Percentiles rank a stretch among this genome's conserved stretches.
These are phyloP conservation scores for Cyanoderma ruficeps DNA, from an alignment of 2,113 vertebrate genomes.

Conservation along the genomic window DNA sequence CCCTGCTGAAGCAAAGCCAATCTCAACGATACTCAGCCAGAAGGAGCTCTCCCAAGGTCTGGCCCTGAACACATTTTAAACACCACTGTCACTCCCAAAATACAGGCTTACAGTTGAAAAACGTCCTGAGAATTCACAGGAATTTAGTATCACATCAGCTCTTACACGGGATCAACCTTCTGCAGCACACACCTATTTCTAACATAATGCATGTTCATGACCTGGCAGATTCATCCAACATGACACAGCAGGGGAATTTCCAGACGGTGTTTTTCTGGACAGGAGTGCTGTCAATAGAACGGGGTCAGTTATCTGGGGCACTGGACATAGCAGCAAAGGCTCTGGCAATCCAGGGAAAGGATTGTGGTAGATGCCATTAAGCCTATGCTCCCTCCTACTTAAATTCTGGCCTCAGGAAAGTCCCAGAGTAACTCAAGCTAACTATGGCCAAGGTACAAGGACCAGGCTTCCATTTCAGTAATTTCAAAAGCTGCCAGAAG, in stretches of 20 bases:
- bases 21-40: background rate
- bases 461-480: background rate
- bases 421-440: background rate
- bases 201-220: background rate
- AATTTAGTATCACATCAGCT: background rate
- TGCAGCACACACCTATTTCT: background rate
- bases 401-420: background rate
- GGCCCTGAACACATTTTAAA: background rate
- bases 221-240: background rate
- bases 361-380: background rate
- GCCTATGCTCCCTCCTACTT: background rate
- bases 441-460: background rate
- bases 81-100: background rate
- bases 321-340: background rate
- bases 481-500: background rate
- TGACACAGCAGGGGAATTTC: background rate
- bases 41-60: background rate
- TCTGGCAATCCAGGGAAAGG: background rate
- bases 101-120: background rate
- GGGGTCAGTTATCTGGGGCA: background rate
- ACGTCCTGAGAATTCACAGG: constrained; percentile 12
- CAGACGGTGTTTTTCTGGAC: background rate
- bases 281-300: background rate
- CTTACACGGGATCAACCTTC: background rate
- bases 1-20: background rate